These are phyloP conservation scores for Chrysotoxum bicinctum DNA, from an alignment of 2,888 invertebrate species.

Conservation along the genomic window DNA sequence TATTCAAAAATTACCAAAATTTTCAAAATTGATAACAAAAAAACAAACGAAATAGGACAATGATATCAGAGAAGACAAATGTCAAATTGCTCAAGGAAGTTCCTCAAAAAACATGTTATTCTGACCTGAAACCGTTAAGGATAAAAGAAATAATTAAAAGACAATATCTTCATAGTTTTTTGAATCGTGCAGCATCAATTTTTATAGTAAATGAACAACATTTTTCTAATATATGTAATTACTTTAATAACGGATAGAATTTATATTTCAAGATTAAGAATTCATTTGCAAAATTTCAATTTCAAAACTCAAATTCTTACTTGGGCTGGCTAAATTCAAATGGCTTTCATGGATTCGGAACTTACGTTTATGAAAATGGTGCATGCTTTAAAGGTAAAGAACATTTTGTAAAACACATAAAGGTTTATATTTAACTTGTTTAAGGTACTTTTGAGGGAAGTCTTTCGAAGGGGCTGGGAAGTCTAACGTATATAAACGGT, in stretches of 20 bases:
- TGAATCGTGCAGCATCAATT: not conserved
- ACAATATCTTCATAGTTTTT: constrained; percentile 18
- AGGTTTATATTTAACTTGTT: not conserved
- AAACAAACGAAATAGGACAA: too few species aligned
- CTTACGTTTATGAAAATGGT: constrained; percentile 31
- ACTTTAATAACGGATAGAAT: not conserved
- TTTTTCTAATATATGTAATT: not conserved
- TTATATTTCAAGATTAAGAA: constrained; percentile 14
- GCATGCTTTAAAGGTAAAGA: constrained; percentile 17
- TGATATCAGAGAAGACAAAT: too few species aligned
- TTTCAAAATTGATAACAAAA: too few species aligned
- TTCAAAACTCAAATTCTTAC: constrained; percentile 30
- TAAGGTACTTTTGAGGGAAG: constrained; percentile 44
- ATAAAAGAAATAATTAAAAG: not conserved
- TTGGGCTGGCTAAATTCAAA: constrained; percentile 27
- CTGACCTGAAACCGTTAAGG: too few species aligned
- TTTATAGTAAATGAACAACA: not conserved
- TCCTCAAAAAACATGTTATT: not conserved
- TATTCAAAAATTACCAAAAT: too few species aligned
- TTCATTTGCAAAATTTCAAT: constrained; percentile 33
- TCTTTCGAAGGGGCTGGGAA: constrained; percentile 10
- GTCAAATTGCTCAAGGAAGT: too few species aligned
- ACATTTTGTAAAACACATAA: not conserved
- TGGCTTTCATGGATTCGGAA: constrained; percentile 50
- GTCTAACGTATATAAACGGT: not conserved